Conservation (phyloP, 2,888 invertebrate genomes). For the Elysia crispata region DNA sequence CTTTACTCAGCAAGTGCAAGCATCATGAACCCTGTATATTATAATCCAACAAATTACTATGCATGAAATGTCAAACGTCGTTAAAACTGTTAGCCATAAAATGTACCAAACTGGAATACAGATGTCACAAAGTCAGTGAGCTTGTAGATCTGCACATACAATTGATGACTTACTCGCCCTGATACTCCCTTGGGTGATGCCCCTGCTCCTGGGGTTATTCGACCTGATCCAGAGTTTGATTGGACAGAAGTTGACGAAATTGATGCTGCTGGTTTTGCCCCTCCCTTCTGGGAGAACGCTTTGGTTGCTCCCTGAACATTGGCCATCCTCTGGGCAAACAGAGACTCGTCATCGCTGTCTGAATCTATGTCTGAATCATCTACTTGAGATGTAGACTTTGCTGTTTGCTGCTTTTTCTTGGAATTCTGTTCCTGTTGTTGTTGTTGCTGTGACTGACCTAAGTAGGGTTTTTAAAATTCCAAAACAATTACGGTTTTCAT, state of each 20-base stretch:
- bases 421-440: too few species aligned
- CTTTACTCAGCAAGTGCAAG: too few species aligned
- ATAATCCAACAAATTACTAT: too few species aligned
- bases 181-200: neutral
- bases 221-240: neutral
- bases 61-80: too few species aligned
- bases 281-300: neutral
- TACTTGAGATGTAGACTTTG: neutral
- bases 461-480: too few species aligned
- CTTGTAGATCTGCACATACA: neutral
- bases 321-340: conserved; percentile 38
- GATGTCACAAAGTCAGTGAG: too few species aligned
- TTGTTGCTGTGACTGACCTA: too few species aligned
- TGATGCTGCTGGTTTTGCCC: neutral
- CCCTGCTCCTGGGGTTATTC: neutral
- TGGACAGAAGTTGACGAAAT: neutral
- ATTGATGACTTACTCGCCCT: neutral
- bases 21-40: too few species aligned
- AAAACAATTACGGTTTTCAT: too few species aligned
- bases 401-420: neutral
- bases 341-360: conserved; percentile 42
- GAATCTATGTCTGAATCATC: conserved; percentile 19
- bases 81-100: too few species aligned
- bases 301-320: conserved; percentile 9
- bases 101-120: too few species aligned